A percentile compares a stretch with the other conserved stretches of the same genome.
Evolutionary conservation across 2,113 vertebrate species (phyloP).

Genomic region (Spermophilus dauricus): DNA sequence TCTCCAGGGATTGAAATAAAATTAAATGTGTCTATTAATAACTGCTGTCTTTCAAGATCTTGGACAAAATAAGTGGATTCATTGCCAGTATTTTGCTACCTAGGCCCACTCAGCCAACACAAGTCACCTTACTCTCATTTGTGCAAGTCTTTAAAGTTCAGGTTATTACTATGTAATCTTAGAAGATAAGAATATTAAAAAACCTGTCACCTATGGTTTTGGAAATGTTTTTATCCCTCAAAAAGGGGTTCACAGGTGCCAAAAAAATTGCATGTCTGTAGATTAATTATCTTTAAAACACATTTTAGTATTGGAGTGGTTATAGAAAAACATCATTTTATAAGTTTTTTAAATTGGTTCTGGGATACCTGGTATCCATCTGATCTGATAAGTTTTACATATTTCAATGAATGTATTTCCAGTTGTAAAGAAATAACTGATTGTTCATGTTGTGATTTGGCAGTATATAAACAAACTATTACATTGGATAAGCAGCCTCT

Average conservation of each 20-base stretch:
- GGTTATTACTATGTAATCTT: background rate
- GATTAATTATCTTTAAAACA: background rate
- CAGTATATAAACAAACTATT: background rate
- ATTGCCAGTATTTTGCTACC: background rate
- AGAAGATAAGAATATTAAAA: background rate
- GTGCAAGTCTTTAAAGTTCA: background rate
- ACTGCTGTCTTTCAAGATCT: background rate
- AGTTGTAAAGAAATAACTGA: background rate
- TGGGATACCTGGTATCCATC: background rate
- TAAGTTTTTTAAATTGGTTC: background rate
- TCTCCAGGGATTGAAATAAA: background rate
- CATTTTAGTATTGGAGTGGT: background rate
- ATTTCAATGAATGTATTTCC: background rate
- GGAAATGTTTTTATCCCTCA: background rate
- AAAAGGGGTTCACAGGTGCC: background rate
- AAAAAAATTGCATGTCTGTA: background rate
- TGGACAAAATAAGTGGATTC: background rate
- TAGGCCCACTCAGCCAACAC: background rate
- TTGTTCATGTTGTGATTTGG: background rate
- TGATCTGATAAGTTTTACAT: background rate
- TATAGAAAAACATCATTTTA: background rate
- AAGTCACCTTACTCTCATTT: background rate
- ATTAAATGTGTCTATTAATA: background rate
- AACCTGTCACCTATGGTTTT: rapidly evolving
- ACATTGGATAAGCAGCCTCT: background rate